phyloP scores from a whole-genome alignment of 2,113 vertebrate species.

The Tautogolabrus adspersus region DNA sequence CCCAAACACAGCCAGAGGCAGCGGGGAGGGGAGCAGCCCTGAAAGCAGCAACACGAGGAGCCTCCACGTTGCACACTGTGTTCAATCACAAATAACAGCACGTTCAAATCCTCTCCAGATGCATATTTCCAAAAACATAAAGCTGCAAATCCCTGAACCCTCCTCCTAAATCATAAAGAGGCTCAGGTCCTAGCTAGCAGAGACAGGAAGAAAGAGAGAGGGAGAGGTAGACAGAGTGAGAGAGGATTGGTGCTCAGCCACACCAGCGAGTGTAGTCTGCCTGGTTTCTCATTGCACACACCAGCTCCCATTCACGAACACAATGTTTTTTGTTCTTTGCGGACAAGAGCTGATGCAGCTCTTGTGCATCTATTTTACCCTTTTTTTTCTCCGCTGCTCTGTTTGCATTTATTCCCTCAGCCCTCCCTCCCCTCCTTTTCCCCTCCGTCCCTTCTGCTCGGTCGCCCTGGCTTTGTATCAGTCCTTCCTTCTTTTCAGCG shows the following conservation, averaged over 20 bases:
- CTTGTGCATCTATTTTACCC: constrained; percentile 66
- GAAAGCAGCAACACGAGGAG: constrained; percentile 60
- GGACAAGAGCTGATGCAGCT: constrained; percentile 70
- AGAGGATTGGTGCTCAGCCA: constrained; percentile 66
- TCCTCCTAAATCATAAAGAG: constrained; percentile 61
- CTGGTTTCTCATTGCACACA: constrained; percentile 76
- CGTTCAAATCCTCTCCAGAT: constrained; percentile 67
- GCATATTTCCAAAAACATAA: constrained; percentile 67
- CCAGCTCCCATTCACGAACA: constrained; percentile 75
- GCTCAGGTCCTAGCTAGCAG: constrained; percentile 65
- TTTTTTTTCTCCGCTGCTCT: constrained; percentile 10
- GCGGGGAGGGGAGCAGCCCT: constrained; percentile 67
- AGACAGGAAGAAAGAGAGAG: constrained; percentile 42
- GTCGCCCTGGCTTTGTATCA: constrained; percentile 57
- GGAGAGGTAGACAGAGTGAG: constrained; percentile 31
- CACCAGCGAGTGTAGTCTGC: constrained; percentile 65
- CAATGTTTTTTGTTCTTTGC: constrained; percentile 76
- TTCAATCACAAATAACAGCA: constrained; percentile 74
- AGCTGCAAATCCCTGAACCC: constrained; percentile 56
- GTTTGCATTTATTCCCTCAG: constrained; percentile 58
- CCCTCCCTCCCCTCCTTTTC: constrained; percentile 46
- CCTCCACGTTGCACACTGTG: constrained; percentile 73
- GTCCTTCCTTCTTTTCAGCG: constrained; percentile 69
- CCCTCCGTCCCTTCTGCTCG: constrained; percentile 46
- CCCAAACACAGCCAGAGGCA: constrained; percentile 64